phyloP scores from a whole-genome alignment of 2,888 invertebrate species.

The Drosophila bunnanda region DNA sequence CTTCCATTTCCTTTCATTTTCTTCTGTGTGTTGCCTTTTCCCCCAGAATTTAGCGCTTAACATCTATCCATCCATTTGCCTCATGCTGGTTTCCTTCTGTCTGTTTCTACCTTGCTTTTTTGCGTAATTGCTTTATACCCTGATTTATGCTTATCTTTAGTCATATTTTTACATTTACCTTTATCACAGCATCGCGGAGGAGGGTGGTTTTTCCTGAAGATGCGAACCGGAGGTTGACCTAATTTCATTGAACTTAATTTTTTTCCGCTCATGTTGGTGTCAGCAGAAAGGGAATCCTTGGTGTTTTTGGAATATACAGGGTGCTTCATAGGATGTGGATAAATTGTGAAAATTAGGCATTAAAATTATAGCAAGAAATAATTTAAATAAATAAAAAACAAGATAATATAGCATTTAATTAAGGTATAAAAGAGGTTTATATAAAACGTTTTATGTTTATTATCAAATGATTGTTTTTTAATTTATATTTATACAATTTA shows the following conservation, averaged over 20 bases:
- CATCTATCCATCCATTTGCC: constrained; percentile 19
- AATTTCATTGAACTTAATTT: constrained; percentile 67
- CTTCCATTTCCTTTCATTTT: neutral
- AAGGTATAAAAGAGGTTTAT: no score
- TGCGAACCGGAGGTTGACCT: constrained; percentile 53
- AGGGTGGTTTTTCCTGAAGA: neutral
- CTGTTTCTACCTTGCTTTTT: constrained; percentile 28
- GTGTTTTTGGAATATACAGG: constrained; percentile 12
- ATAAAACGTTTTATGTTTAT: no score
- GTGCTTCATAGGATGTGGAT: neutral
- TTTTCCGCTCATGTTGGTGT: constrained; percentile 14
- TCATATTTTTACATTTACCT: constrained; percentile 75
- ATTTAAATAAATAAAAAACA: no score
- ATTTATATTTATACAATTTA: no score
- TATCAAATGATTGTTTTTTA: no score
- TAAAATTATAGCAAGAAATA: neutral
- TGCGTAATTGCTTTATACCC: constrained; percentile 72
- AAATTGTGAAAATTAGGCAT: no score
- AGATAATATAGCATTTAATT: no score
- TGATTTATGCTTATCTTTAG: constrained; percentile 76
- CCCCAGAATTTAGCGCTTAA: constrained; percentile 17
- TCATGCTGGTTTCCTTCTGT: constrained; percentile 7
- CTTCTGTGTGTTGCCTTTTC: neutral
- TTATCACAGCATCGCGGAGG: constrained; percentile 43
- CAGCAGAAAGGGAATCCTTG: neutral